Percentiles rank a stretch among this genome's conserved stretches.
These are phyloP conservation scores for Synchiropus splendidus DNA, from an alignment of 2,113 vertebrate species.

Conservation along the genomic window DNA sequence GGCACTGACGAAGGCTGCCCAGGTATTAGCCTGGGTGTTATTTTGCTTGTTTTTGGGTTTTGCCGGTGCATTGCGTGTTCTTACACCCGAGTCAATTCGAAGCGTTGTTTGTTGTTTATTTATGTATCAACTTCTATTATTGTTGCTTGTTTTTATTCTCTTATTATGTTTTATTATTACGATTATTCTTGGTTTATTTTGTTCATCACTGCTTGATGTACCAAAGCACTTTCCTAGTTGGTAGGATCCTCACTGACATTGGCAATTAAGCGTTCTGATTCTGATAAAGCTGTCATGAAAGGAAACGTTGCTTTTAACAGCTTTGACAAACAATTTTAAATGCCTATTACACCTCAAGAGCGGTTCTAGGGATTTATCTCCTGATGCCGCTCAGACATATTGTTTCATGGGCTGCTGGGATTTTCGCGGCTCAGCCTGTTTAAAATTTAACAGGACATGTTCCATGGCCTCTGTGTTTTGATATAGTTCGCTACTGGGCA, in stretches of 20 bases:
- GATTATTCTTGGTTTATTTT: too few species aligned
- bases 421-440: slow-evolving; percentile 40
- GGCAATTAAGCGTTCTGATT: slow-evolving; percentile 30
- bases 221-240: too few species aligned
- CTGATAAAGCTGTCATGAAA: slow-evolving; percentile 54
- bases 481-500: slow-evolving; percentile 27
- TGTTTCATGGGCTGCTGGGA: slow-evolving; percentile 44
- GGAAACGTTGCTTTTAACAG: slow-evolving; percentile 64
- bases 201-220: too few species aligned
- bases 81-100: too few species aligned
- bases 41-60: too few species aligned
- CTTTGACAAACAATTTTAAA: slow-evolving; percentile 57
- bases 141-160: too few species aligned
- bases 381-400: slow-evolving; percentile 25
- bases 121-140: too few species aligned
- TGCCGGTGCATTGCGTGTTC: too few species aligned
- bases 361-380: slow-evolving; percentile 39
- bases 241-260: slow-evolving; percentile 26
- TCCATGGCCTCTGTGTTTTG: slow-evolving; percentile 31
- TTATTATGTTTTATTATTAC: too few species aligned
- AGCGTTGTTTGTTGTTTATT: too few species aligned
- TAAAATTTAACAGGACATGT: slow-evolving; percentile 53
- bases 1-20: too few species aligned
- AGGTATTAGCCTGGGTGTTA: too few species aligned
- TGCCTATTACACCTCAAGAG: slow-evolving; percentile 38